phyloP scores from a whole-genome alignment of 2,888 invertebrate genomes.

The Gari tellinella region DNA sequence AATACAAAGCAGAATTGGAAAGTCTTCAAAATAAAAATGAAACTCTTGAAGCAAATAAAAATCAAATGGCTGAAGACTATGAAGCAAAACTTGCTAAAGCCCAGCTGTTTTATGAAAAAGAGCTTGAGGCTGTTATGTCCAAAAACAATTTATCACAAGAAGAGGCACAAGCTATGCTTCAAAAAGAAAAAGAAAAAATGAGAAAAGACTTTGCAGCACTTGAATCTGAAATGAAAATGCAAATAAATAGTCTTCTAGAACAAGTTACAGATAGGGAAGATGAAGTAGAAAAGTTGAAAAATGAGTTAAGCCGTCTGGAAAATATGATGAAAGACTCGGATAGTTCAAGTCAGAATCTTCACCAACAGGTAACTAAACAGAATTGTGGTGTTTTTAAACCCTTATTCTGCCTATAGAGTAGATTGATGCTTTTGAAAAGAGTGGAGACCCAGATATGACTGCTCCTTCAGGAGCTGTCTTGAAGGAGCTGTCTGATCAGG shows the following conservation, averaged over 20 bases:
- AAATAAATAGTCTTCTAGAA: conserved; percentile 77
- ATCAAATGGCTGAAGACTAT: conserved; percentile 77
- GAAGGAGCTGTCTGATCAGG: too few species aligned
- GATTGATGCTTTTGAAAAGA: neutral
- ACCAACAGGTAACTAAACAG: conserved; percentile 70
- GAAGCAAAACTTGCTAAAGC: conserved; percentile 81
- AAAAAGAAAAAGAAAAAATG: conserved; percentile 77
- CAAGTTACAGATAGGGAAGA: conserved; percentile 80
- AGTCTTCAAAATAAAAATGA: conserved; percentile 68
- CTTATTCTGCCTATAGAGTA: neutral
- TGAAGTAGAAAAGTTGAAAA: conserved; percentile 67
- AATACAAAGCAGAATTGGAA: conserved; percentile 73
- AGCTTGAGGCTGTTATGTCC: conserved; percentile 77
- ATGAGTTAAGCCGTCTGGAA: conserved; percentile 66
- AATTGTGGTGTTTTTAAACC: neutral
- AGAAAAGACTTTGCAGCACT: conserved; percentile 75
- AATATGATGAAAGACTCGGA: conserved; percentile 65
- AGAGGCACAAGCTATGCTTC: conserved; percentile 67
- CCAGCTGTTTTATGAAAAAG: conserved; percentile 82
- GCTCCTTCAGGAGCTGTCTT: too few species aligned
- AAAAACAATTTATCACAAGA: conserved; percentile 68
- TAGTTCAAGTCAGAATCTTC: conserved; percentile 61
- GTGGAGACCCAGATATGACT: too few species aligned
- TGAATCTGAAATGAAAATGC: conserved; percentile 72
- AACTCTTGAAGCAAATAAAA: conserved; percentile 69